Evolutionary conservation across 2,888 invertebrate species (phyloP).

Genomic region (Hybos culiciformis): DNA sequence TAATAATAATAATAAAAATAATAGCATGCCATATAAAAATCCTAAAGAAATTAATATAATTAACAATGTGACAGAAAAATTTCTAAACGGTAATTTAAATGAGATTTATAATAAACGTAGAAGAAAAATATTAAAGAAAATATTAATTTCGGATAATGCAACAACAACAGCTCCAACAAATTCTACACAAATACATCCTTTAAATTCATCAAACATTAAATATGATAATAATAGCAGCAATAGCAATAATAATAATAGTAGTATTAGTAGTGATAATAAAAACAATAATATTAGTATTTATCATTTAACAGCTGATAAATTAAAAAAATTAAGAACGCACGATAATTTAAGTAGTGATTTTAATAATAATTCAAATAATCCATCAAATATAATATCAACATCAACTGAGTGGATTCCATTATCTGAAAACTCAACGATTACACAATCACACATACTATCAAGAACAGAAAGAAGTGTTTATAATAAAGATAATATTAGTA

Average conservation of each 20-base stretch:
- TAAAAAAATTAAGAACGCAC: conserved; percentile 8
- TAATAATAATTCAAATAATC: background rate
- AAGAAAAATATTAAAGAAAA: conserved; percentile 8
- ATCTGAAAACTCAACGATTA: background rate
- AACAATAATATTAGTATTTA: conserved; percentile 6
- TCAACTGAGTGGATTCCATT: background rate
- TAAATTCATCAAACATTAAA: conserved; percentile 8
- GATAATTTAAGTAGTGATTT: conserved; percentile 7
- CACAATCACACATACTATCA: conserved; percentile 22
- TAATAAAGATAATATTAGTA: conserved; percentile 12
- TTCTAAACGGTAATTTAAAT: conserved; percentile 11
- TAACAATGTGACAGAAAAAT: conserved; percentile 15
- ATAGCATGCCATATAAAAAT: conserved; percentile 6
- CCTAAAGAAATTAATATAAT: conserved; percentile 12
- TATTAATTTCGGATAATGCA: background rate
- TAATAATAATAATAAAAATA: background rate
- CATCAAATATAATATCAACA: conserved; percentile 8
- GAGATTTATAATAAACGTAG: conserved; percentile 7
- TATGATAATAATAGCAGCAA: background rate
- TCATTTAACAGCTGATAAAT: conserved; percentile 4
- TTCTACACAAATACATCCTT: conserved; percentile 11
- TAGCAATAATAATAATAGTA: conserved; percentile 1
- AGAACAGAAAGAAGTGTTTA: conserved; percentile 35
- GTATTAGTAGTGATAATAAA: conserved; percentile 5
- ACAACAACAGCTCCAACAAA: conserved; percentile 11